These are phyloP conservation scores for Drosophila parvula DNA, from an alignment of 1,140 invertebrate genomes.

Conservation along the genomic window DNA sequence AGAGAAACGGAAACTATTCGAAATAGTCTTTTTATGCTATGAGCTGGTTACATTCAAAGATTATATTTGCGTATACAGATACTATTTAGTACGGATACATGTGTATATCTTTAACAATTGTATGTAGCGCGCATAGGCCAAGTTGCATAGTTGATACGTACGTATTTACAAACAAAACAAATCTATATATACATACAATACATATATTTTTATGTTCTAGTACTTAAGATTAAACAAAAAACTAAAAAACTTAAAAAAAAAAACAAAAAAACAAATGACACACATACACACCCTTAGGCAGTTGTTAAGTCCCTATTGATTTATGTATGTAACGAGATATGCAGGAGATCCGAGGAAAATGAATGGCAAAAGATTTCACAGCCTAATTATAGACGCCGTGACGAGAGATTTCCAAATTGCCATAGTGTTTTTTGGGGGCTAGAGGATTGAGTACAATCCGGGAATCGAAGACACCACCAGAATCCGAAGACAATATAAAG, in stretches of 20 bases:
- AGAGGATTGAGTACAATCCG: constrained; percentile 15
- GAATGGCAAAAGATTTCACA: background rate
- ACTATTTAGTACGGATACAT: constrained; percentile 30
- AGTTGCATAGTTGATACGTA: constrained; percentile 60
- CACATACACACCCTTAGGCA: constrained; percentile 17
- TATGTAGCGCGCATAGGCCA: constrained; percentile 47
- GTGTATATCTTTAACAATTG: constrained; percentile 36
- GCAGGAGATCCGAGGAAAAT: background rate
- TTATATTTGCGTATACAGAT: constrained; percentile 50
- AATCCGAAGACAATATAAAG: background rate
- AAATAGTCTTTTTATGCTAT: constrained; percentile 61
- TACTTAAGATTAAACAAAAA: constrained; percentile 13
- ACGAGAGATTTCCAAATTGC: background rate
- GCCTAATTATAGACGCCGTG: too few relatives aligned
- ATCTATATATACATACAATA: constrained; percentile 28
- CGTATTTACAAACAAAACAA: constrained; percentile 40
- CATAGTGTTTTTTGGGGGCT: background rate
- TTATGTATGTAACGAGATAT: background rate
- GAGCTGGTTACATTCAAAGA: constrained; percentile 62
- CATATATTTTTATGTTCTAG: constrained; percentile 48
- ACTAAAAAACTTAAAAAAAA: background rate
- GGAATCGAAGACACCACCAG: constrained; percentile 20
- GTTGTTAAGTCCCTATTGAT: constrained; percentile 14
- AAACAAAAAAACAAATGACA: constrained; percentile 16
- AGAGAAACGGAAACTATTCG: constrained; percentile 51